A percentile compares a stretch with the other conserved stretches of the same genome.
These are phyloP conservation scores for Cariama cristata DNA, from an alignment of 2,113 vertebrate species.

Conservation along the genomic window DNA sequence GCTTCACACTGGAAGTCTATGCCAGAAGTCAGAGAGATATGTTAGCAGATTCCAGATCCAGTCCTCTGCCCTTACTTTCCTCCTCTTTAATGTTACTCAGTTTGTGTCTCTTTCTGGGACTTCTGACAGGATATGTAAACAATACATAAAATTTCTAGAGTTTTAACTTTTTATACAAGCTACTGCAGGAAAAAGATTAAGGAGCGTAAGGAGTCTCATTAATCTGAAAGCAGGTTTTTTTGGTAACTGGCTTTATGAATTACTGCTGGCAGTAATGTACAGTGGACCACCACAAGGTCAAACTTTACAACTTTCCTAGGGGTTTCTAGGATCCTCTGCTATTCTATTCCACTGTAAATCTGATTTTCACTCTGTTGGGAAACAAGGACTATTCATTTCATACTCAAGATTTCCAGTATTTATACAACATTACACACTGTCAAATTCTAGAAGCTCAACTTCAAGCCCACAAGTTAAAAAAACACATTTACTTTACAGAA, in stretches of 20 bases:
- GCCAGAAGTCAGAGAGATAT: neutral
- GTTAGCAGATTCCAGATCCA: neutral
- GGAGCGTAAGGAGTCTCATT: neutral
- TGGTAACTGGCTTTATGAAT: neutral
- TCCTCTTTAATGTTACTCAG: neutral
- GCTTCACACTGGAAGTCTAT: neutral
- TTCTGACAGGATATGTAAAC: neutral
- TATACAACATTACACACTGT: neutral
- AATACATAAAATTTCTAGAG: neutral
- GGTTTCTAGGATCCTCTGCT: neutral
- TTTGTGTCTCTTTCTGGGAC: neutral
- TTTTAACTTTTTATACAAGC: neutral
- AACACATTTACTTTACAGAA: neutral
- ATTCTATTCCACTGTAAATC: neutral
- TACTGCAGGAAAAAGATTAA: neutral
- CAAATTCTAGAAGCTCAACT: neutral
- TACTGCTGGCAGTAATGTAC: neutral
- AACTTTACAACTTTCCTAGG: neutral
- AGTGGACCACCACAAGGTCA: neutral
- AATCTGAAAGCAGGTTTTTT: neutral
- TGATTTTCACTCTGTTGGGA: neutral
- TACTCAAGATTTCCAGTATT: neutral
- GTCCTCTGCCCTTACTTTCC: neutral
- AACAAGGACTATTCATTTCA: neutral
- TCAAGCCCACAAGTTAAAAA: fast-evolving